Percentiles rank a stretch among this genome's conserved stretches.
Evolutionary conservation across 92 coral and sea anemone species (phyloP).

Genomic region (Paragorgia papillata): DNA sequence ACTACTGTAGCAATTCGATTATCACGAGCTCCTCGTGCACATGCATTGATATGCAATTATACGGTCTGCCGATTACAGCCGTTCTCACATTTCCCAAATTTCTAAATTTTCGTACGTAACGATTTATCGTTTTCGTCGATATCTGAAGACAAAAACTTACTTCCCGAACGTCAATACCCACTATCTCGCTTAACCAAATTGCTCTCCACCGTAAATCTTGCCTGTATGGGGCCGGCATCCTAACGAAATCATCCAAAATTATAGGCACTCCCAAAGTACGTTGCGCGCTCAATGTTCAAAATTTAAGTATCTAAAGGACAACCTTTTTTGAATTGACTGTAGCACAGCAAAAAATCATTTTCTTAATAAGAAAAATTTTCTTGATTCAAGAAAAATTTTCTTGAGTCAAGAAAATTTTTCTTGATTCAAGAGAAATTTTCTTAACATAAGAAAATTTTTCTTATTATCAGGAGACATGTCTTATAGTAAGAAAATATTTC

Average conservation of each 20-base stretch:
- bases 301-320: not conserved
- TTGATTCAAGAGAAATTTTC: too few relatives aligned
- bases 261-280: not conserved
- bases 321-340: conserved; percentile 8
- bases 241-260: conserved; percentile 2
- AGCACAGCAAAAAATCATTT: too few relatives aligned
- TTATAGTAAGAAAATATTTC: too few relatives aligned
- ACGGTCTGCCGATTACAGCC: conserved; percentile 1
- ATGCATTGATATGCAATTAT: conserved; percentile 33
- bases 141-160: not conserved
- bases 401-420: too few relatives aligned
- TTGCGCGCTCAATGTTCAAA: conserved; percentile 6
- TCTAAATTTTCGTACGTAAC: conserved; percentile 8
- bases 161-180: conserved; percentile 7
- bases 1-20: conserved; percentile 46
- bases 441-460: too few relatives aligned
- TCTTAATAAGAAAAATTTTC: too few relatives aligned
- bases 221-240: conserved; percentile 28
- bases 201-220: conserved; percentile 46
- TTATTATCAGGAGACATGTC: too few relatives aligned
- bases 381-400: too few relatives aligned
- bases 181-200: conserved; percentile 1
- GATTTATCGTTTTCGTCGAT: not conserved
- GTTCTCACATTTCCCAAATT: conserved; percentile 11
- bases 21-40: conserved; percentile 48